Base-by-base conservation (phyloP, 2,888 invertebrate genomes). In the Germaria angustata region DNA sequence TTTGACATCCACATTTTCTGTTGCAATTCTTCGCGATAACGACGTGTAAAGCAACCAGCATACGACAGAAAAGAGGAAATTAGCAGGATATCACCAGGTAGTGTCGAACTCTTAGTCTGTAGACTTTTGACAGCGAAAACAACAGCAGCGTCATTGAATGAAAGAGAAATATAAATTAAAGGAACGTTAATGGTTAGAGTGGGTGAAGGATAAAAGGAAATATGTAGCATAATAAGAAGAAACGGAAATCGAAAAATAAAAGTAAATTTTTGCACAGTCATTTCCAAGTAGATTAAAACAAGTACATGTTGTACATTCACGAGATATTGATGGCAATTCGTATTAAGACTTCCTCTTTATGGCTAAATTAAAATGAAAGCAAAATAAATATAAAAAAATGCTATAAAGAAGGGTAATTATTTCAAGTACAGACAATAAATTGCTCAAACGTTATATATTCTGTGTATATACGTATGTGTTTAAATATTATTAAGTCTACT, bases 51-150 rank as follows among this genome's bases (percentile, higher is more conserved):
- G 90, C 97, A 97, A 22, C 98, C 98, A 69, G 98, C 96, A 91
- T 98, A 99, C 0, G 98, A 98, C 73, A 98, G 95, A 91, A 98
- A 98, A 8, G 98, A 97, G 8, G 97, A 96, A 71, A 97, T 95
- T 81, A 98, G 92, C 9, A 98, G 92, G 68, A 98, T 95, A 89
- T 99, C 98, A n/a, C 98, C 98, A 2, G 98, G 97, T 78, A 98
- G 92, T 85, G 96, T 96, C 65, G 93, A 92, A 68, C 95, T 95
- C 59, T 96, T 95, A 84, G 93, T 93, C 86, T 94, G 94, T 81
- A 96, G 93, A 85, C 94, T 94, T 72, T 71, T 73, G 66, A 51
- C 68, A 68, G 59, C 39, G 49, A n/a, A 39, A 49, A 24, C 49
- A 65, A 53, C 51, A 49, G 9, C 41, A 73, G 0, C 34, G 24